Conservation (phyloP, 2,113 vertebrate genomes). For the Morone chrysops region DNA sequence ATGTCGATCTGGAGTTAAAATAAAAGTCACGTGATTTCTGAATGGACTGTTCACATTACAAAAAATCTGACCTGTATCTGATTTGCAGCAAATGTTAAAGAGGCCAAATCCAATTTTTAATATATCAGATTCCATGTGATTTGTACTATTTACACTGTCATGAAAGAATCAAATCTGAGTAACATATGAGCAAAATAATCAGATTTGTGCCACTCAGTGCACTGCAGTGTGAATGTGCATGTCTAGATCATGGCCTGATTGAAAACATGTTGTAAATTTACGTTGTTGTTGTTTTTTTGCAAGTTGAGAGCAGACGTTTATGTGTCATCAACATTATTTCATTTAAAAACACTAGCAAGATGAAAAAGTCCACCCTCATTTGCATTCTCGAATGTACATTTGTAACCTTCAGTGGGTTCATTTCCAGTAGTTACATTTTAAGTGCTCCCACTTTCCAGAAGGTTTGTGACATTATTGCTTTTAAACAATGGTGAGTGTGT, state of each 20-base stretch:
- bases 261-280: slow-evolving; percentile 71
- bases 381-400: slow-evolving; percentile 19
- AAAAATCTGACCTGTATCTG: too few relatives aligned
- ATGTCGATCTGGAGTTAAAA: too few relatives aligned
- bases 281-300: neutral
- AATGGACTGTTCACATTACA: too few relatives aligned
- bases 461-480: slow-evolving; percentile 22
- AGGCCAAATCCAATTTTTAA: too few relatives aligned
- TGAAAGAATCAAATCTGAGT: too few relatives aligned
- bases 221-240: slow-evolving; percentile 55
- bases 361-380: neutral
- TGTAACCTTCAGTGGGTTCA: slow-evolving; percentile 21
- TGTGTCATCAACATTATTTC: neutral
- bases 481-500: slow-evolving; percentile 19
- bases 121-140: too few relatives aligned
- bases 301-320: slow-evolving; percentile 74
- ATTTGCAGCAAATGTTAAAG: too few relatives aligned
- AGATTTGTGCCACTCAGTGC: too few relatives aligned
- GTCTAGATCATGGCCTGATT: slow-evolving; percentile 91
- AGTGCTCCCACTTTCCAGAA: slow-evolving; percentile 1
- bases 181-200: too few relatives aligned
- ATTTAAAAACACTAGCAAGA: neutral
- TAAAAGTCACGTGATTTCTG: too few relatives aligned
- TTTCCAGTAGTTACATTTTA: slow-evolving; percentile 16
- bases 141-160: too few relatives aligned